These are phyloP conservation scores for Babyrousa celebensis DNA, from an alignment of 2,797 vertebrate genomes.

Conservation along the genomic window DNA sequence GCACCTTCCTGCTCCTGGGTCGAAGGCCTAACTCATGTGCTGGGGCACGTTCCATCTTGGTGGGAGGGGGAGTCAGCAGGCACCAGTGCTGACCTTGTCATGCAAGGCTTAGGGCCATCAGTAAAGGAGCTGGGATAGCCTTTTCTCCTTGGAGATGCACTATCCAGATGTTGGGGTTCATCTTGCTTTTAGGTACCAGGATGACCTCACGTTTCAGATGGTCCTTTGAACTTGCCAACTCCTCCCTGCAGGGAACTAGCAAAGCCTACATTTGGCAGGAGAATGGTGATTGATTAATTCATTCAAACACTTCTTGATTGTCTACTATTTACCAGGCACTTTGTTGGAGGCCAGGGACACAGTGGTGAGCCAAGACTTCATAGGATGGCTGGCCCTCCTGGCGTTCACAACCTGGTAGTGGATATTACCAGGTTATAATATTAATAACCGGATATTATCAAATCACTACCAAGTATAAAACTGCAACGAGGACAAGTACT, in stretches of 20 bases:
- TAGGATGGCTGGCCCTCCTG: not conserved
- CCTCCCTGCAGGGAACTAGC: not conserved
- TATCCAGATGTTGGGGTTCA: not conserved
- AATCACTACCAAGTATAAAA: not conserved
- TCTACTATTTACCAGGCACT: not conserved
- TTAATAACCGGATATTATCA: no score
- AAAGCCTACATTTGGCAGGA: not conserved
- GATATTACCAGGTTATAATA: not conserved
- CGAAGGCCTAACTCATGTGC: not conserved
- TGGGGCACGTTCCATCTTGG: fast-evolving
- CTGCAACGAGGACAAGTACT: no score
- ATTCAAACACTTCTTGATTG: not conserved
- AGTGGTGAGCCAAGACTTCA: not conserved
- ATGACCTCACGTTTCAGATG: not conserved
- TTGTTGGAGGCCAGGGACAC: not conserved
- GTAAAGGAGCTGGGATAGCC: not conserved
- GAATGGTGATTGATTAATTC: not conserved
- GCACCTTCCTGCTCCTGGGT: not conserved
- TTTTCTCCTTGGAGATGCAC: not conserved
- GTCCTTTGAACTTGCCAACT: not conserved
- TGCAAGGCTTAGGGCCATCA: not conserved
- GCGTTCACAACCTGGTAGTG: not conserved
- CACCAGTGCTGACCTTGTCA: not conserved
- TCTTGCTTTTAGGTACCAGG: not conserved
- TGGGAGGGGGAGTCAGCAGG: not conserved